Evolutionary conservation across 2,797 vertebrate species (phyloP).

Genomic region (Enoplosus armatus): DNA sequence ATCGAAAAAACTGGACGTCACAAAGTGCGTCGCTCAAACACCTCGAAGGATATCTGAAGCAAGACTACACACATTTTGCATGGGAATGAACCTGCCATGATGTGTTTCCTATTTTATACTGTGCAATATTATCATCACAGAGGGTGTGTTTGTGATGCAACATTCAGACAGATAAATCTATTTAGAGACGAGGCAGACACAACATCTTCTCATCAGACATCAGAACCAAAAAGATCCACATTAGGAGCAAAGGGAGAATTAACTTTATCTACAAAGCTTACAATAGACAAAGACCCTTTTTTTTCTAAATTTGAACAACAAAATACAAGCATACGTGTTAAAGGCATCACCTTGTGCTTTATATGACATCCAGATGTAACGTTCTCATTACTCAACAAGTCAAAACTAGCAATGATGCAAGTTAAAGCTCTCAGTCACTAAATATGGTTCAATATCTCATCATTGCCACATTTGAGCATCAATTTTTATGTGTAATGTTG

Average conservation of each 20-base stretch:
- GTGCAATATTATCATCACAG: constrained; percentile 69
- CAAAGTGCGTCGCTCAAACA: constrained; percentile 38
- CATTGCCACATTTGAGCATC: constrained; percentile 42
- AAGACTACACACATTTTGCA: constrained; percentile 51
- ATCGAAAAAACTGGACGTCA: constrained; percentile 26
- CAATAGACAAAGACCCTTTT: constrained; percentile 53
- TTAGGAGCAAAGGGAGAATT: constrained; percentile 49
- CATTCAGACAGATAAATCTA: constrained; percentile 71
- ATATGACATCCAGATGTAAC: constrained; percentile 49
- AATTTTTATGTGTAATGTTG: constrained; percentile 33
- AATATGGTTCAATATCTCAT: constrained; percentile 41
- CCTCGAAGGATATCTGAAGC: constrained; percentile 34
- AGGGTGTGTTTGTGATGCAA: constrained; percentile 58
- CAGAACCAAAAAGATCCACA: constrained; percentile 63
- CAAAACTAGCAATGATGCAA: constrained; percentile 48
- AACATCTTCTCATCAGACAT: constrained; percentile 62
- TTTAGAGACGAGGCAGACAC: constrained; percentile 66
- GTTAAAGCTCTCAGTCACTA: constrained; percentile 69
- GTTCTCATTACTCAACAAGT: constrained; percentile 36
- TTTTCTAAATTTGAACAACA: constrained; percentile 43
- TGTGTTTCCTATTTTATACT: constrained; percentile 55
- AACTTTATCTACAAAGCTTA: constrained; percentile 67
- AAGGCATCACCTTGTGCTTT: constrained; percentile 75
- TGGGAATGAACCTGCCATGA: constrained; percentile 55
- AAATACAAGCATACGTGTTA: constrained; percentile 60